Evolutionary conservation across 2,888 invertebrate genomes (phyloP), one percentile per base, ranked within the genome.

Genomic region (Acleris emargana): DNA sequence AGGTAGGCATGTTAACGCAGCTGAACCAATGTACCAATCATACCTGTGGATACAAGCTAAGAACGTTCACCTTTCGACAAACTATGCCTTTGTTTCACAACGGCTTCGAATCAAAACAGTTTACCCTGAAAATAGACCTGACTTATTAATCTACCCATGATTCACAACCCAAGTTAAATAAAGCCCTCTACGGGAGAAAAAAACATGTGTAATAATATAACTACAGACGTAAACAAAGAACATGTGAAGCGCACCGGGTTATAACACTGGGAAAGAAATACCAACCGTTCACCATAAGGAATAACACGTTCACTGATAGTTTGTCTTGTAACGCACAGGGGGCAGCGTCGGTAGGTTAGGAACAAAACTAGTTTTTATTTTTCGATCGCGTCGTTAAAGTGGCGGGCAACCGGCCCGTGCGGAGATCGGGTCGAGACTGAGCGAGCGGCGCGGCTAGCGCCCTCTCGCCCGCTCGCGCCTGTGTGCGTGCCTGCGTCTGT

Each of bases 341-440:
- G 74, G 81, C 69, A 82, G 81, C 82, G 81, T 82, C 81, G 81
- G 82, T 81, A 74, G 84, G 83, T 87, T 82, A 87, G 87, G 86
- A 87, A 88, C 84, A 86, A 87, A 90, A 92, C 91, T 90, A 90
- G 89, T 91, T 90, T 38, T 88, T 88, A 89, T 85, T 86, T 87
- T 82, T 82, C 86, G 86, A 83, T 83, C 83, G 87, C 81, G 89
- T 83, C 70, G 82, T 87, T 87, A 75, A 76, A 72, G 73, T 82
- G 81, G 81, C 84, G 78, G 76, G 80, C 91, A 83, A 85, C 82
- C 90, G 74, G 74, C 85, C 86, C 71, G 62, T 68, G 69, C 77
- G 81, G 82, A 83, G 84, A 87, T 88, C 91, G 87, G 87, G 89
- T 93, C 93, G 92, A 91, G 93, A 93, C 93, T 93, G 91, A 87